phyloP scores from a whole-genome alignment of 2,797 vertebrate species.

The Furcifer pardalis region DNA sequence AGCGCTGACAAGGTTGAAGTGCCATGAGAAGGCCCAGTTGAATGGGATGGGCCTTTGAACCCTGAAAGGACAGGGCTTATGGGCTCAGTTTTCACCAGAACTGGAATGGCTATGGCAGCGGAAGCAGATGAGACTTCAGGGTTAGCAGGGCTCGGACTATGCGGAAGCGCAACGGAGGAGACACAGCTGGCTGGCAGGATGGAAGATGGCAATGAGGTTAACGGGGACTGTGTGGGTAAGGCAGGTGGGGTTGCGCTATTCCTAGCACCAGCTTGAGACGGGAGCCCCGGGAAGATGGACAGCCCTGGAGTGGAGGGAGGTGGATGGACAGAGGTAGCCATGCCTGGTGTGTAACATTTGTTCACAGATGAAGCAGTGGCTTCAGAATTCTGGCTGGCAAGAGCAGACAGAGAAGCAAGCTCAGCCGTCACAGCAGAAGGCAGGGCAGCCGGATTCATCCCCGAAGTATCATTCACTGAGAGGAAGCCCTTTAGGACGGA shows the following conservation, averaged over 20 bases:
- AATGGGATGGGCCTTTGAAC: constrained; percentile 89
- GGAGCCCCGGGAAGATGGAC: constrained; percentile 77
- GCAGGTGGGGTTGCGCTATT: constrained; percentile 62
- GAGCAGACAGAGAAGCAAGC: constrained; percentile 78
- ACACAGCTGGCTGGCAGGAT: constrained; percentile 64
- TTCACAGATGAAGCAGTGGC: constrained; percentile 78
- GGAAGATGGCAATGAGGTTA: constrained; percentile 52
- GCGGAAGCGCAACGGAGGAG: constrained; percentile 68
- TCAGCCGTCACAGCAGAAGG: constrained; percentile 76
- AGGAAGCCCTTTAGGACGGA: constrained; percentile 84
- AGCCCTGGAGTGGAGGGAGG: constrained; percentile 79
- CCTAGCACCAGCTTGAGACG: constrained; percentile 67
- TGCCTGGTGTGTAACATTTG: constrained; percentile 87
- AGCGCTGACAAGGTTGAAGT: constrained; percentile 81
- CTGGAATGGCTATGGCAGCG: constrained; percentile 50
- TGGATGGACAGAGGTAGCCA: constrained; percentile 76
- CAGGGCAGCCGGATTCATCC: constrained; percentile 77
- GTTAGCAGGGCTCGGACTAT: constrained; percentile 67
- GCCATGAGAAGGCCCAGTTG: constrained; percentile 82
- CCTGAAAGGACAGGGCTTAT: constrained; percentile 90
- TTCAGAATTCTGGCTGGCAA: constrained; percentile 71
- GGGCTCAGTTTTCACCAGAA: constrained; percentile 77
- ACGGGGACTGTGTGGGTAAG: constrained; percentile 65
- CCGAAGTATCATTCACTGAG: constrained; percentile 78
- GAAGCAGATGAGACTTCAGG: constrained; percentile 63